Base-by-base conservation (phyloP, 30 jellyfish, hydroid and myxozoan species). In the Pelagia noctiluca region DNA sequence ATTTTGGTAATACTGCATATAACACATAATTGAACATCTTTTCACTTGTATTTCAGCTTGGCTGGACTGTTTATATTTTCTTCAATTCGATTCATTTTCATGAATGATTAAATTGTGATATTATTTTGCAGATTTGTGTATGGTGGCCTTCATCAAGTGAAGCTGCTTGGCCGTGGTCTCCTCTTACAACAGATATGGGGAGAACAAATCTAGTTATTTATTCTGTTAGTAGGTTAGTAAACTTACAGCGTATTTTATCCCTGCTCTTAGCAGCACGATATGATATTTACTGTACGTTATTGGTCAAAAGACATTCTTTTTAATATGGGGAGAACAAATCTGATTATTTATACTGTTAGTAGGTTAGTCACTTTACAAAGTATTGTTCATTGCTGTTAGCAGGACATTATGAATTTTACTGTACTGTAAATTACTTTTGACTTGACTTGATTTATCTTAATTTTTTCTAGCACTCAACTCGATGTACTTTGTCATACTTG, bases 81-180 rank as follows among this genome's bases (percentile, higher is more conserved):
- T n/a, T n/a, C n/a, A n/a, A n/a, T n/a, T n/a, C n/a, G n/a, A n/a
- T n/a, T n/a, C n/a, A n/a, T n/a, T n/a, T n/a, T n/a, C n/a, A n/a
- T n/a, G n/a, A n/a, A n/a, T n/a, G n/a, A n/a, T n/a, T n/a, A n/a
- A n/a, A n/a, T n/a, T n/a, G n/a, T n/a, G n/a, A n/a, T n/a, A n/a
- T n/a, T n/a, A n/a, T n/a, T n/a, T n/a, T n/a, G n/a, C n/a, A 89
- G 97, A 85, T 89, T 5, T 69, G 91, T 60, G 97, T 89, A 35
- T 89, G 97, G 97, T 89, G 97, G 97, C 80, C 90, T 0, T 60
- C 88, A 1, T 62, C 97, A 37, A 74, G 80, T 65, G 97, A 80
- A 76, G 97, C 89, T 25, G 95, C 94, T 0, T 89, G 97, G 97
- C 97, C 97, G 1, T 89, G 94, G 97, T 82, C 97, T 4, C 94